Conservation (phyloP, 2,113 vertebrate genomes). For the Ctenodactylus gundi region DNA sequence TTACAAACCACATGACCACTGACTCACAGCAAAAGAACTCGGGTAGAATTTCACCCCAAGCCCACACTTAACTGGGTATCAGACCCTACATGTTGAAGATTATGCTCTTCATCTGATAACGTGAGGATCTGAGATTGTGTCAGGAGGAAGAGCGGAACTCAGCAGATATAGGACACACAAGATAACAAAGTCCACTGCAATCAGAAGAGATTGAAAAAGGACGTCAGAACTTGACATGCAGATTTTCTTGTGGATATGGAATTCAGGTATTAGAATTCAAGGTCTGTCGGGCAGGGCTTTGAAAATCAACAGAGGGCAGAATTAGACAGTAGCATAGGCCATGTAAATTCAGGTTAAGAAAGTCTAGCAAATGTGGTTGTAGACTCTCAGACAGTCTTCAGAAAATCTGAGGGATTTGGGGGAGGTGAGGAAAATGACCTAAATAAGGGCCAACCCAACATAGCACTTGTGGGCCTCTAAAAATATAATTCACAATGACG, state of each 20-base stretch:
- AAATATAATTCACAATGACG: slow-evolving; percentile 40
- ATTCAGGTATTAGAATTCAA: neutral
- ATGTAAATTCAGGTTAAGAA: neutral
- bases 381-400: neutral
- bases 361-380: neutral
- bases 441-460: slow-evolving; percentile 1
- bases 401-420: neutral
- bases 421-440: neutral
- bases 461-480: slow-evolving; percentile 51
- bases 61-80: neutral
- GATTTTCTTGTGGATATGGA: neutral
- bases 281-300: neutral
- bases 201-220: neutral
- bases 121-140: neutral
- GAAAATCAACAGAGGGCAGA: neutral
- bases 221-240: neutral
- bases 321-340: neutral
- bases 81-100: neutral
- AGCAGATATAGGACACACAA: neutral
- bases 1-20: neutral
- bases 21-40: neutral
- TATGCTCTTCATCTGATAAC: neutral
- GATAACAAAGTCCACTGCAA: neutral
- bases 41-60: neutral
- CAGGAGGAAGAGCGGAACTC: neutral